Conservation (phyloP, 2,113 vertebrate genomes). For the Mastomys coucha region DNA sequence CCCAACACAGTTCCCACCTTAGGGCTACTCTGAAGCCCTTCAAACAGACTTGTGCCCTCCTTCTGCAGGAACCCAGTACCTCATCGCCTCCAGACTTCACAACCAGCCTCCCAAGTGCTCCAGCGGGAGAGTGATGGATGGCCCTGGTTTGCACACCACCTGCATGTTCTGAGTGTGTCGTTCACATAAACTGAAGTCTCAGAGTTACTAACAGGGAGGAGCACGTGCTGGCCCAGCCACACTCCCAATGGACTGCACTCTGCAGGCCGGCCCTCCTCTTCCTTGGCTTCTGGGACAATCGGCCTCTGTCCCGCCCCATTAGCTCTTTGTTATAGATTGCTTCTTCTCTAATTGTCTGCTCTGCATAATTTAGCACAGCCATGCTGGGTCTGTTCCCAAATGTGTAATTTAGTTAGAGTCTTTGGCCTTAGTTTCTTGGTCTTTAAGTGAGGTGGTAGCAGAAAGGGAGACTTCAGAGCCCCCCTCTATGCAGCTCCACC, state of each 20-base stretch:
- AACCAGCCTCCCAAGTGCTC: background rate
- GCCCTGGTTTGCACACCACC: background rate
- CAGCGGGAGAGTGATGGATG: background rate
- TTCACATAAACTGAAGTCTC: background rate
- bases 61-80: background rate
- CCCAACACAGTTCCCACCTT: background rate
- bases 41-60: background rate
- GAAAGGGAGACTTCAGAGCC: background rate
- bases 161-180: background rate
- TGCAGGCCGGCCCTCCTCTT: background rate
- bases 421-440: background rate
- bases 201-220: background rate
- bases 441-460: background rate
- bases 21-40: background rate
- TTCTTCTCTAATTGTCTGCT: background rate
- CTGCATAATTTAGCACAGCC: background rate
- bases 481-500: accelerated
- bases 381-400: background rate
- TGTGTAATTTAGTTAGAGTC: background rate
- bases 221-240: background rate
- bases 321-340: background rate
- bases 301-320: background rate
- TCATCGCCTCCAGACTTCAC: background rate
- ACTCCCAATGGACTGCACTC: background rate
- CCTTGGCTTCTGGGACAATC: background rate